Conservation (phyloP, 2,888 invertebrate species). For the Rotaria socialis region DNA sequence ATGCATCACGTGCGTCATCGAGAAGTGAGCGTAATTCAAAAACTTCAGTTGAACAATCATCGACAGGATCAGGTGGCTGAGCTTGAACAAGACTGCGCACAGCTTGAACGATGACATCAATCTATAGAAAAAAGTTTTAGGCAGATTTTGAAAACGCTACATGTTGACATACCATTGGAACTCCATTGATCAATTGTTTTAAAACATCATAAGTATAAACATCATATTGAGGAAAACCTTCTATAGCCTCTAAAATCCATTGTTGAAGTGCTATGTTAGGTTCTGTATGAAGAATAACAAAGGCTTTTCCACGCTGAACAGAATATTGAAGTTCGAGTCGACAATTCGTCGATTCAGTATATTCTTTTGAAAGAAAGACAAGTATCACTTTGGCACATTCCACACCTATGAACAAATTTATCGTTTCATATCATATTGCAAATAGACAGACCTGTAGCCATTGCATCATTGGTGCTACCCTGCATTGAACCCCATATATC, state of each 20-base stretch:
- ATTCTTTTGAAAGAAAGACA: constrained; percentile 43
- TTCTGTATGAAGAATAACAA: constrained; percentile 43
- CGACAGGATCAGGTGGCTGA: not conserved
- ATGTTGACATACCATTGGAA: not conserved
- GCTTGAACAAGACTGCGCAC: not conserved
- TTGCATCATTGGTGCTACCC: constrained; percentile 45
- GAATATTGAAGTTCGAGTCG: constrained; percentile 46
- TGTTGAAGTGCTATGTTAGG: not conserved
- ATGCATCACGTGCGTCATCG: constrained; percentile 30
- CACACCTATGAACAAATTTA: not conserved
- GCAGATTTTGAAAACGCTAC: not conserved
- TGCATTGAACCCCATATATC: constrained; percentile 47
- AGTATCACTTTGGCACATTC: constrained; percentile 45
- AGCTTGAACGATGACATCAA: constrained; percentile 1
- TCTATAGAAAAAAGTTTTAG: not conserved
- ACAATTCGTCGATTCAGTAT: constrained; percentile 46
- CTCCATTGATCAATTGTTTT: constrained; percentile 34
- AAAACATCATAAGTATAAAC: not conserved
- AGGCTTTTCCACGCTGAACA: constrained; percentile 42
- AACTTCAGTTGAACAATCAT: constrained; percentile 30
- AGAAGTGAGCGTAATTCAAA: not conserved
- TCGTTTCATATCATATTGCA: no score
- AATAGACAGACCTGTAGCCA: constrained; percentile 40
- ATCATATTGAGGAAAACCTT: constrained; percentile 38
- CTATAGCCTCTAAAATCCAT: constrained; percentile 40